Base-by-base conservation (phyloP, 2,113 vertebrate genomes). In the Tenebrosternarchus preto region DNA sequence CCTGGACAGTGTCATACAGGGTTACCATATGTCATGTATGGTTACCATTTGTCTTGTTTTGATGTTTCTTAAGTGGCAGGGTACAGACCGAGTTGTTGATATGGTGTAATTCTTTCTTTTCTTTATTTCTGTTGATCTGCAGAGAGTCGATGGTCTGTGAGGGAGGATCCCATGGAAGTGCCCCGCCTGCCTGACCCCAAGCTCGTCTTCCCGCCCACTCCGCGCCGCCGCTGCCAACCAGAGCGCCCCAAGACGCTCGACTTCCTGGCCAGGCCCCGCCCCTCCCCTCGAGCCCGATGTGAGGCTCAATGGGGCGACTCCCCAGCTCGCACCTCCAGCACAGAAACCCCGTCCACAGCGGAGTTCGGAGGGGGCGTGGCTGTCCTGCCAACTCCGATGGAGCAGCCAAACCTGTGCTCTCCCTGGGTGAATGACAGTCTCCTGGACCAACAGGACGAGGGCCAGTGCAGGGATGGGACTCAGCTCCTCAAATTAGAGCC, bases 201-300 rank as follows among this genome's bases (percentile, higher is more conserved):
- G 67, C 69, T 97, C 70, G 93, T 98, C 81, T 98, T 97, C 55
- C 96, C 97, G 72, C 96, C 96, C 5, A 97, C 96, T 15, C 96
- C 96, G 0, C 93, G 96, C 36, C 96, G 96, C 33, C 93, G 97
- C 88, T 94, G 96, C 83, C 93, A 95, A 25, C 93, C 96, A 19
- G 97, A 98, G 89, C 95, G 97, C 74, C 97, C 97, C 78, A 98
- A 98, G 90, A 99, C 97, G 1, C 68, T 98, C 84, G 96, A 99
- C 89, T 96, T 99, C 85, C 90, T 96, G 68, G 94, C 95, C 19
- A 93, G 97, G 60, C 97, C 97, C 6, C 96, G 97, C 31, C 97
- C 97, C 31, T 96, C 95, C 11, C 95, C 95, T 1, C 92, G 95
- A 76, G 92, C 94, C 0, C 94, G 95, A 60, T 89, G 94, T 20